These are phyloP conservation scores for Varanus komodoensis DNA, from an alignment of 2,113 vertebrate genomes.

Conservation along the genomic window DNA sequence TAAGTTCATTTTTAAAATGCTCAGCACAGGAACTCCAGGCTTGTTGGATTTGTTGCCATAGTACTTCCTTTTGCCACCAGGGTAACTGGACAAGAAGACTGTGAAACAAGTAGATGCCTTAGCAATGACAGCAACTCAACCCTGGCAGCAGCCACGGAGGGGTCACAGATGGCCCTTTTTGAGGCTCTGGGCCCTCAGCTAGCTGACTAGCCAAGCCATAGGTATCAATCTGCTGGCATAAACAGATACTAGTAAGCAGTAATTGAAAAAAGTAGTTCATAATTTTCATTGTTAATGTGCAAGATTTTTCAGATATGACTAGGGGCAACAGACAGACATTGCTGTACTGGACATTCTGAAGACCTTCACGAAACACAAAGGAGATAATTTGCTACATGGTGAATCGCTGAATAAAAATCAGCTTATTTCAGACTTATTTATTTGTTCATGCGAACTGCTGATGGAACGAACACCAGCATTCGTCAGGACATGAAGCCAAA, in stretches of 20 bases:
- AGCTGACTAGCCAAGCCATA: too few relatives aligned
- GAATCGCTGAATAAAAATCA: not conserved
- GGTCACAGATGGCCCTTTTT: too few relatives aligned
- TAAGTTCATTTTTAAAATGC: too few relatives aligned
- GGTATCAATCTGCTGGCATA: not conserved
- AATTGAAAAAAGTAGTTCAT: not conserved
- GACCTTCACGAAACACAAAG: not conserved
- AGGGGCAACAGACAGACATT: not conserved
- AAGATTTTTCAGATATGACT: not conserved
- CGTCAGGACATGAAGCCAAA: not conserved
- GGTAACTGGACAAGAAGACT: too few relatives aligned
- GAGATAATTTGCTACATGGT: not conserved
- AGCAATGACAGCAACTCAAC: too few relatives aligned
- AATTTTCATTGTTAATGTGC: not conserved
- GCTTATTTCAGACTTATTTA: not conserved
- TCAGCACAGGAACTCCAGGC: too few relatives aligned
- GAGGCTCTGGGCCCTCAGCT: too few relatives aligned
- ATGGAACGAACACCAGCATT: not conserved
- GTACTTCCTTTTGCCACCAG: too few relatives aligned
- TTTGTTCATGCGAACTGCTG: not conserved
- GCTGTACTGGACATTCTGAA: not conserved
- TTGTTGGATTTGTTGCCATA: too few relatives aligned
- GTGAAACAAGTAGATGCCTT: too few relatives aligned
- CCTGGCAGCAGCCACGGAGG: too few relatives aligned
- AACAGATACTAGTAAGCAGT: not conserved